Conservation (phyloP, 2,113 vertebrate genomes). For the Corythoichthys haematopterus region DNA sequence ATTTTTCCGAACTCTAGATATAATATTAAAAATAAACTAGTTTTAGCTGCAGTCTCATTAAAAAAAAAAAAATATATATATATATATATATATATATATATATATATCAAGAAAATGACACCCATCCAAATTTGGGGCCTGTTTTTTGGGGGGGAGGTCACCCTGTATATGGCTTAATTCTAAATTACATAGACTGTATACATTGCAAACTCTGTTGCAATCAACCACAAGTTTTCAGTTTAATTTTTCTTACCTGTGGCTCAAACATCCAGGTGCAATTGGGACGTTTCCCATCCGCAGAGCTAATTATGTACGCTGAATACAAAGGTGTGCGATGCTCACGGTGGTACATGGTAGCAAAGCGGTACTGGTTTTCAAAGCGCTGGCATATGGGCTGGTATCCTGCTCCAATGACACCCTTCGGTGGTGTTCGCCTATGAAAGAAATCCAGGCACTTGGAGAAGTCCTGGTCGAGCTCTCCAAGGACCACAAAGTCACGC, state of each 20-base stretch:
- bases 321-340: slow-evolving; percentile 43
- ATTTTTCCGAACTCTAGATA: too few species aligned
- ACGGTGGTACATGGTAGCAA: slow-evolving; percentile 57
- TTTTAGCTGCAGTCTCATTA: too few species aligned
- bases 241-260: slow-evolving; percentile 54
- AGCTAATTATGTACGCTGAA: slow-evolving; percentile 53
- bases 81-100: too few species aligned
- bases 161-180: too few species aligned
- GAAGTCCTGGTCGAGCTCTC: slow-evolving; percentile 46
- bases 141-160: too few species aligned
- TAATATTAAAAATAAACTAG: too few species aligned
- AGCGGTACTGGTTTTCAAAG: slow-evolving; percentile 56
- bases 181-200: too few species aligned
- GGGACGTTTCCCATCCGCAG: slow-evolving; percentile 46
- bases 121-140: too few species aligned
- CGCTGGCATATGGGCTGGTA: slow-evolving; percentile 62
- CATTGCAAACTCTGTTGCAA: too few species aligned
- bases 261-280: slow-evolving; percentile 49
- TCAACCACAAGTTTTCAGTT: too few species aligned
- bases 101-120: too few species aligned
- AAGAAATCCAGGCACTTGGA: slow-evolving; percentile 56
- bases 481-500: slow-evolving; percentile 20
- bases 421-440: slow-evolving; percentile 37
- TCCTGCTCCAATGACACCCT: slow-evolving; percentile 13
- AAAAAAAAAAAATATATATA: too few species aligned